phyloP scores from a whole-genome alignment of 1,140 invertebrate genomes.

The Drosophila mauritiana region DNA sequence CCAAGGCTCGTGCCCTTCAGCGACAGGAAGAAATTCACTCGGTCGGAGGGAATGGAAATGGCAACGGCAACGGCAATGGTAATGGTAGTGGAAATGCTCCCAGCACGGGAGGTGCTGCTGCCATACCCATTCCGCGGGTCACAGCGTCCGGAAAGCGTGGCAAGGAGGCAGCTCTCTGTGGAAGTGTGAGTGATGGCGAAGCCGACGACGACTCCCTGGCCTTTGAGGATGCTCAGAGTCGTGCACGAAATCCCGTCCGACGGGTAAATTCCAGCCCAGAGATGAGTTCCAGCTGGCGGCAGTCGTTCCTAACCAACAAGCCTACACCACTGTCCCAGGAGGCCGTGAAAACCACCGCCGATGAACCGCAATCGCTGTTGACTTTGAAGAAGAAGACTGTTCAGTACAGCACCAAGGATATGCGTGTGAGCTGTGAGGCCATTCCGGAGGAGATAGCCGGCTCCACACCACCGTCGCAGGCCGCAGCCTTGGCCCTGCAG shows the following conservation, averaged over 20 bases:
- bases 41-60: conserved; percentile 11
- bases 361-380: conserved; percentile 78
- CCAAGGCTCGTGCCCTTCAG: conserved; percentile 64
- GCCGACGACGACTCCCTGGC: conserved; percentile 86
- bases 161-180: conserved; percentile 74
- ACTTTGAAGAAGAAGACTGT: conserved; percentile 86
- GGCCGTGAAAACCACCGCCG: conserved; percentile 75
- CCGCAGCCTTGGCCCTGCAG: conserved; percentile 27
- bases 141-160: conserved; percentile 53
- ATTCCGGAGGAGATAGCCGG: conserved; percentile 93
- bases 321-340: conserved; percentile 66
- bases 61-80: conserved; percentile 19
- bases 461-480: conserved; percentile 68
- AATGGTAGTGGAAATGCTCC: conserved; percentile 29
- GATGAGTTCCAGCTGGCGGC: conserved; percentile 94
- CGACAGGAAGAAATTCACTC: conserved; percentile 80
- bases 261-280: conserved; percentile 95
- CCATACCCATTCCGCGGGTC: conserved; percentile 75
- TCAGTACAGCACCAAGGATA: conserved; percentile 80
- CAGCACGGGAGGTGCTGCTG: conserved; percentile 69
- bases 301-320: conserved; percentile 85
- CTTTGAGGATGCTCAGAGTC: conserved; percentile 85
- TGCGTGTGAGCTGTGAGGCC: conserved; percentile 93
- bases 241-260: conserved; percentile 91
- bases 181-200: conserved; percentile 86